A percentile compares a stretch with the other conserved stretches of the same genome.
Evolutionary conservation across 2,113 vertebrate genomes (phyloP).

Genomic region (Tragelaphus imberbis): DNA sequence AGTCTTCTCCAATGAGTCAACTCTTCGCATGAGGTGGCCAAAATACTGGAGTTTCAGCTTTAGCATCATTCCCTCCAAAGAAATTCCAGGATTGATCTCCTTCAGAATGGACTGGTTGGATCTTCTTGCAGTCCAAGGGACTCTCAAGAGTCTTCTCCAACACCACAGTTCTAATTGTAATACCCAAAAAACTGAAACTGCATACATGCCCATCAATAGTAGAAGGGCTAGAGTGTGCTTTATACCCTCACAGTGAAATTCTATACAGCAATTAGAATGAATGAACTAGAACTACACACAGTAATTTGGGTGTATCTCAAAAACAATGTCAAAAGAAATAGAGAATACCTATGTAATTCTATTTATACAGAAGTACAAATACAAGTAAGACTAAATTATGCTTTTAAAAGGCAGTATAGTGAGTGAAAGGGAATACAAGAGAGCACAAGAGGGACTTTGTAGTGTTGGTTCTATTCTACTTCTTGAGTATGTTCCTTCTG

Average conservation of each 20-base stretch:
- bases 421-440: neutral
- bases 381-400: neutral
- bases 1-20: no score
- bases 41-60: no score
- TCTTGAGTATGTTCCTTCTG: neutral
- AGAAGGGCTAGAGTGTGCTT: neutral
- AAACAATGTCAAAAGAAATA: neutral
- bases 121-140: no score
- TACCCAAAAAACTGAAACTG: neutral
- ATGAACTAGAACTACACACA: neutral
- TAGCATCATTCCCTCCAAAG: no score
- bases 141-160: no score
- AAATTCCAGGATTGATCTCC: no score
- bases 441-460: neutral
- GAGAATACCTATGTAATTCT: neutral
- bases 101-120: no score
- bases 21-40: no score
- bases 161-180: neutral
- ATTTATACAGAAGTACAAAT: neutral
- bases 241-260: neutral
- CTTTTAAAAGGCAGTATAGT: neutral
- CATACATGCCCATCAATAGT: neutral
- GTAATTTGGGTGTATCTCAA: neutral
- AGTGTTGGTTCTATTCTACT: neutral
- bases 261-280: neutral